phyloP scores from a whole-genome alignment of 2,113 vertebrate species.

The Scortum barcoo region DNA sequence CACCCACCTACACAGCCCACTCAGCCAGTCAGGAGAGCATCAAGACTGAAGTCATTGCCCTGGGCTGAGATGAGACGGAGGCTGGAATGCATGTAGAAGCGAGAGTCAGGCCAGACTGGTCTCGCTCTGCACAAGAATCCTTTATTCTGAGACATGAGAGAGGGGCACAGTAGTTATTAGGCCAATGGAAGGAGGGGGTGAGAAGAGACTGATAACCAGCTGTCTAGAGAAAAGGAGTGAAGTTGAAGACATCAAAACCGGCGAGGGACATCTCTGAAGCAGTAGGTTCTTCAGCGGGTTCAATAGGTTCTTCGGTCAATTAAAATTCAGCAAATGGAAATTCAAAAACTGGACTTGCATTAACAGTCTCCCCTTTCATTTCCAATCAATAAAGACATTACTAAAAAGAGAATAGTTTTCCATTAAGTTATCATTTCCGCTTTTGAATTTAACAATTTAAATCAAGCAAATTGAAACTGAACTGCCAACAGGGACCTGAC shows the following conservation, averaged over 20 bases:
- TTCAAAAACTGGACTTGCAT: neutral
- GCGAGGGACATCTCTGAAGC: neutral
- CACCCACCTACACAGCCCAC: slow-evolving; percentile 48
- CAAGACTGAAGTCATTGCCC: slow-evolving; percentile 39
- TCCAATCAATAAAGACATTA: neutral
- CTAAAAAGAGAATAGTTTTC: neutral
- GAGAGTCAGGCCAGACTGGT: slow-evolving; percentile 44
- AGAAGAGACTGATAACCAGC: slow-evolving; percentile 39
- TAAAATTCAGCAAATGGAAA: slow-evolving; percentile 24
- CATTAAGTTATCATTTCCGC: slow-evolving; percentile 9
- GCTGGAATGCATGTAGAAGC: slow-evolving; percentile 58
- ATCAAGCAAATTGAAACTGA: slow-evolving; percentile 33
- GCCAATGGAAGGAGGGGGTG: slow-evolving; percentile 19
- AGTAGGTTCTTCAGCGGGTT: neutral
- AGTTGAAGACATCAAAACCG: slow-evolving; percentile 24
- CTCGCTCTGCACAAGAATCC: slow-evolving; percentile 52
- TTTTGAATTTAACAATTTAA: slow-evolving; percentile 6
- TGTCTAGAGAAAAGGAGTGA: slow-evolving; percentile 8
- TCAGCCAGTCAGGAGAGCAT: slow-evolving; percentile 44
- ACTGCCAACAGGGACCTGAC: slow-evolving; percentile 5
- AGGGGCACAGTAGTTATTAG: slow-evolving; percentile 32
- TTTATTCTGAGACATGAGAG: slow-evolving; percentile 56
- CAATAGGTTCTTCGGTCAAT: neutral
- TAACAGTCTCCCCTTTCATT: neutral
- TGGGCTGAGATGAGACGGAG: slow-evolving; percentile 43